Conservation (phyloP, 2,797 vertebrate species). For the Clarias pachynema region DNA sequence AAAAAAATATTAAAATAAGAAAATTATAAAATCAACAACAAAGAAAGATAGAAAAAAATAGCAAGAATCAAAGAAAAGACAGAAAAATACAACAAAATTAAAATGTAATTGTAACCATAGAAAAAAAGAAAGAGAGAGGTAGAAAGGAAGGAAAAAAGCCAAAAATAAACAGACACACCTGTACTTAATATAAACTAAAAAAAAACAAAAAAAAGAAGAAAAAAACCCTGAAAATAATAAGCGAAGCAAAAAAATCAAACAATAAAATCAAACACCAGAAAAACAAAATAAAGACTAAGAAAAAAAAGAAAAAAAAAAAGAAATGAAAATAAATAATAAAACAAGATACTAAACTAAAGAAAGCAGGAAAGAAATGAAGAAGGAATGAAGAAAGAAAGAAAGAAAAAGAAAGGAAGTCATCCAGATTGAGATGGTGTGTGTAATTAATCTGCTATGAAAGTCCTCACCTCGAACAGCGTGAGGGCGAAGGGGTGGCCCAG, state of each 20-base stretch:
- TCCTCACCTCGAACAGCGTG: conserved; percentile 91
- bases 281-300: background rate
- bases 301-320: background rate
- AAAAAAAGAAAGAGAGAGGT: background rate
- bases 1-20: background rate
- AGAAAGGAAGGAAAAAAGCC: background rate
- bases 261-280: background rate
- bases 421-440: background rate
- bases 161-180: background rate
- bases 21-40: too few relatives aligned
- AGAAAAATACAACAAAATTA: background rate
- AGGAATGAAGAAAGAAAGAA: background rate
- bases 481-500: conserved; percentile 94
- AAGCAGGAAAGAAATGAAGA: background rate
- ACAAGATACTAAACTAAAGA: background rate
- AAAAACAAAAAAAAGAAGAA: too few relatives aligned
- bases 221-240: background rate
- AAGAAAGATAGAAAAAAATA: too few relatives aligned
- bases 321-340: background rate
- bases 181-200: background rate
- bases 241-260: background rate
- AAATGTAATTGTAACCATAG: background rate
- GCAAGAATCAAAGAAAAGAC: background rate
- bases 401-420: background rate
- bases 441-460: background rate